A percentile compares a stretch with the other conserved stretches of the same genome.
Conservation (phyloP, 2,888 invertebrate species). For the Marasmarcha lunaedactyla region DNA sequence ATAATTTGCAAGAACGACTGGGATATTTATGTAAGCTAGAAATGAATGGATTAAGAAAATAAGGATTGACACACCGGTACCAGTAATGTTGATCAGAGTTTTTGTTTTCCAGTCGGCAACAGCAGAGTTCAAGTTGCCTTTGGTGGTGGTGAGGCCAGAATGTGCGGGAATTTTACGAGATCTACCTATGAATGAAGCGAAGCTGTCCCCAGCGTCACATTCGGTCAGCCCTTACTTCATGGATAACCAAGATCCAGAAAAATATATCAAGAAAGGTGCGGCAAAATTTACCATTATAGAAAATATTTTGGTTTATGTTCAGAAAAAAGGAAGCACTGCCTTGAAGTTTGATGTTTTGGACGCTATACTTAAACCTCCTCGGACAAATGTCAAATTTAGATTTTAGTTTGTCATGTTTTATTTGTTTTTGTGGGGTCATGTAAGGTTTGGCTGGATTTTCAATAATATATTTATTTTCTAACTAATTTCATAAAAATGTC, state of each 20-base stretch:
- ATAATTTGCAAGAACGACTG: neutral
- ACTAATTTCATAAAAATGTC: conserved; percentile 29
- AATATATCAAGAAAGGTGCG: conserved; percentile 75
- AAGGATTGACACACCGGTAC: conserved; percentile 6
- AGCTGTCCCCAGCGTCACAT: conserved; percentile 69
- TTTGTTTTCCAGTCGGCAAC: conserved; percentile 67
- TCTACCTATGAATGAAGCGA: conserved; percentile 71
- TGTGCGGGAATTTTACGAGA: conserved; percentile 74
- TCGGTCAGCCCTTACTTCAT: conserved; percentile 76
- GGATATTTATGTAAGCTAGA: too few relatives aligned
- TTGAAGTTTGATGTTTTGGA: too few relatives aligned
- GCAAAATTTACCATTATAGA: too few relatives aligned
- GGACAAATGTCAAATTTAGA: neutral
- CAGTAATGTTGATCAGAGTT: conserved; percentile 1
- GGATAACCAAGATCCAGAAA: conserved; percentile 72
- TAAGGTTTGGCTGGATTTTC: too few relatives aligned
- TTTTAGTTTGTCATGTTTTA: conserved; percentile 8
- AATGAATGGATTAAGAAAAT: conserved; percentile 5
- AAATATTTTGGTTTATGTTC: too few relatives aligned
- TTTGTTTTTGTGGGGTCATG: conserved; percentile 7
- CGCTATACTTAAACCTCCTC: too few relatives aligned
- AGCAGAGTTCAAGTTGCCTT: conserved; percentile 77
- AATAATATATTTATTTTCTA: too few relatives aligned
- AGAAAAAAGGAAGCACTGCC: too few relatives aligned
- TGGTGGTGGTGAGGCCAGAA: conserved; percentile 76